Conservation (phyloP, 2,888 invertebrate species). For the Pseudeuparius sepicola region DNA sequence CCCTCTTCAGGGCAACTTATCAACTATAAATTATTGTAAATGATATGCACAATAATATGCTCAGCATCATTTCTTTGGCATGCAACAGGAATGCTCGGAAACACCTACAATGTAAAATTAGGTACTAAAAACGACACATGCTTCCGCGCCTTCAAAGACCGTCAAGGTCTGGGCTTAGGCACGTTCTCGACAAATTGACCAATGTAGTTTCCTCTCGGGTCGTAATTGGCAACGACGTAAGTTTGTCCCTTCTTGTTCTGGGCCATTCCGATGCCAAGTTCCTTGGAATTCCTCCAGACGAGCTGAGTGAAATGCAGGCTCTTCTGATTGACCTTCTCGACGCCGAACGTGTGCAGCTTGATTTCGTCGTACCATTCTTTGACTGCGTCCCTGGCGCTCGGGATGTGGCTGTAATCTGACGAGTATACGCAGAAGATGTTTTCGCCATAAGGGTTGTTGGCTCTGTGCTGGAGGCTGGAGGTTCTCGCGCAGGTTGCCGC, state of each 20-base stretch:
- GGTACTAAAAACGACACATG: too few species aligned
- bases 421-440: constrained; percentile 49
- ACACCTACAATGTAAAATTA: too few species aligned
- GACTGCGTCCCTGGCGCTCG: constrained; percentile 45
- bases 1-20: too few species aligned
- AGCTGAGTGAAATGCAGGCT: constrained; percentile 47
- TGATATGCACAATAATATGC: too few species aligned
- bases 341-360: constrained; percentile 42
- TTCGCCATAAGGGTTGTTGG: constrained; percentile 53
- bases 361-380: constrained; percentile 51
- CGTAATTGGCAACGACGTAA: constrained; percentile 77
- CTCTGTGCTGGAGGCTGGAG: constrained; percentile 55
- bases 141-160: too few species aligned
- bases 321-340: constrained; percentile 43
- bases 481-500: constrained; percentile 55
- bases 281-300: constrained; percentile 58
- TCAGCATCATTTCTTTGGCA: too few species aligned
- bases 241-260: constrained; percentile 65
- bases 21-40: too few species aligned
- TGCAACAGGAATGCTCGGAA: too few species aligned
- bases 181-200: constrained; percentile 63
- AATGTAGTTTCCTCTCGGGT: constrained; percentile 71
- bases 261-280: constrained; percentile 63
- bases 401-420: constrained; percentile 42
- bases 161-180: constrained; percentile 41